Percentiles rank a stretch among this genome's conserved stretches.
Evolutionary conservation across 2,113 vertebrate species (phyloP).

Genomic region (Epinephelus lanceolatus): DNA sequence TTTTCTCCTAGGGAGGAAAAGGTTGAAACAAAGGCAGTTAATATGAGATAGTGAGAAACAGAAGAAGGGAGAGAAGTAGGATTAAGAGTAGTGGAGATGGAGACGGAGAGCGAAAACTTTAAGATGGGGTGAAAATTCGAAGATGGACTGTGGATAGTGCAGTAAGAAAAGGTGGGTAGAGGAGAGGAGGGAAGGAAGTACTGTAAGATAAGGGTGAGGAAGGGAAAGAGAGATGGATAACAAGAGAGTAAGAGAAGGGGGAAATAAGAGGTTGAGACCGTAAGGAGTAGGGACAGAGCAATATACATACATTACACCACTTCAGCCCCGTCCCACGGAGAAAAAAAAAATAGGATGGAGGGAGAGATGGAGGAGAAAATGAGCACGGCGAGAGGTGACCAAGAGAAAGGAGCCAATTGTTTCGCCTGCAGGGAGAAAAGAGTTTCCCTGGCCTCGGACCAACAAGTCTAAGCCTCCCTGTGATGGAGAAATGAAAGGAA

Average conservation of each 20-base stretch:
- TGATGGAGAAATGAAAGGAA: constrained; percentile 58
- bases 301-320: constrained; percentile 35
- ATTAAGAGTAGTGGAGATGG: no score
- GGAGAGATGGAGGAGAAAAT: constrained; percentile 59
- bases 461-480: constrained; percentile 68
- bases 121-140: neutral
- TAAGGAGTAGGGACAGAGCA: constrained; percentile 16
- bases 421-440: constrained; percentile 63
- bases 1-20: neutral
- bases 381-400: constrained; percentile 53
- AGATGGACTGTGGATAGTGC: neutral
- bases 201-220: neutral
- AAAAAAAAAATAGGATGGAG: constrained; percentile 38
- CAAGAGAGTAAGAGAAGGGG: neutral
- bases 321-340: constrained; percentile 40
- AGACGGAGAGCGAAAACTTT: neutral
- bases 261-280: neutral
- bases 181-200: neutral
- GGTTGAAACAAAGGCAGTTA: neutral
- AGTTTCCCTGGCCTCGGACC: constrained; percentile 73
- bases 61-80: neutral
- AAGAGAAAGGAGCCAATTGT: constrained; percentile 75
- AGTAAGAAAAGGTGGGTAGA: constrained; percentile 31
- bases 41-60: neutral
- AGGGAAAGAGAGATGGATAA: neutral